Base-by-base conservation (phyloP, 2,797 vertebrate species). In the Salarias fasciatus region DNA sequence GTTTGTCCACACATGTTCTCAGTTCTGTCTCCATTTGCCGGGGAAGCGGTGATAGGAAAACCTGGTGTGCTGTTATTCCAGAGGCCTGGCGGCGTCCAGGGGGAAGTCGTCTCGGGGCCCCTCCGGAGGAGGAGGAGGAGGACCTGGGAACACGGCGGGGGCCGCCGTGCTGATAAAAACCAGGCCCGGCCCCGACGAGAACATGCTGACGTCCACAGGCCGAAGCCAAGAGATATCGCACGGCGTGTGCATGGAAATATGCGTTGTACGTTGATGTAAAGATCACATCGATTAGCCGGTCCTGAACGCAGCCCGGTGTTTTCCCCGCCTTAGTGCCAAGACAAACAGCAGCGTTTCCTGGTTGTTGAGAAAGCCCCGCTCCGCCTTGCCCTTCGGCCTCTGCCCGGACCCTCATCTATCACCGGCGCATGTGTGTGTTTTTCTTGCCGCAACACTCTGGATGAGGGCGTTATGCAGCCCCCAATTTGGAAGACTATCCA, bases 41-140 rank as follows among this genome's bases (percentile, higher is more conserved):
- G 47, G 43, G 61, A 57, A 54, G 81, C 60, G 14, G 69, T 86
- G 86, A 89, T 89, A 82, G 89, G 62, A 84, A 86, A 89, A 86
- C 82, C 86, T 80, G 86, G 78, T 86, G 80, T 87, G 78, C 80
- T 89, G 86, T 88, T 88, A 81, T 89, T 89, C 75, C 80, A 82
- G 86, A 84, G 82, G 65, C 77, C 86, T 82, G 80, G 71, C 77
- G 68, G 80, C 41, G 28, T 31, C 61, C 69, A 79, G 82, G 75
- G 79, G 82, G 83, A 84, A 85, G 86, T 88, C 85, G 85, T 89
- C 81, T 86, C 38, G 67, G 64, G 86, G 75, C 81, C 73, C 81
- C 43, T 49, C 68, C n/a, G n/a, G n/a, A n/a, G n/a, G n/a, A n/a
- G n/a, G n/a, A n/a, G 58, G 66, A 80, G 84, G 73, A 84, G 65